A percentile compares a stretch with the other conserved stretches of the same genome.
Conservation (phyloP, 2,888 invertebrate species). For the Barypeithes pellucidus region DNA sequence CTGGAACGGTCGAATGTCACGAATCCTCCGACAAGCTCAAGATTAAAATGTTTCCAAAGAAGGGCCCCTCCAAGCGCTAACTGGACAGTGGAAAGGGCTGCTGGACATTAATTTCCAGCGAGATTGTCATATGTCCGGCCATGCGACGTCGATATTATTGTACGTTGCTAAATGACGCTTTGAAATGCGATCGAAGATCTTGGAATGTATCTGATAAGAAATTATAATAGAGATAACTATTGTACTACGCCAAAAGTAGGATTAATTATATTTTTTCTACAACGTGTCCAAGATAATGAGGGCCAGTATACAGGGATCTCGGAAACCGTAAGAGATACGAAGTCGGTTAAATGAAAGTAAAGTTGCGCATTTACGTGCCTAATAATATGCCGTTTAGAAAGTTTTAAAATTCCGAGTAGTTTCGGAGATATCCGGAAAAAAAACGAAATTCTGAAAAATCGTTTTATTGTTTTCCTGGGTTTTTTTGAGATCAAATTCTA, state of each 20-base stretch:
- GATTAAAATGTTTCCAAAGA: slow-evolving; percentile 47
- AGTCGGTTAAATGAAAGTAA: too few relatives aligned
- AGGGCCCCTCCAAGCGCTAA: slow-evolving; percentile 39
- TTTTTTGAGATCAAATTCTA: too few relatives aligned
- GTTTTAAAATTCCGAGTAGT: too few relatives aligned
- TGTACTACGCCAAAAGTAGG: background rate
- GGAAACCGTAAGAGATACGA: too few relatives aligned
- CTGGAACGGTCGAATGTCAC: slow-evolving; percentile 38
- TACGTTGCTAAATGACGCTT: slow-evolving; percentile 24
- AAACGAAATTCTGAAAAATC: too few relatives aligned
- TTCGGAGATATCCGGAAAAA: too few relatives aligned
- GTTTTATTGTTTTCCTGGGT: too few relatives aligned
- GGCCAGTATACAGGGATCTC: too few relatives aligned
- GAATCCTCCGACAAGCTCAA: slow-evolving; percentile 35
- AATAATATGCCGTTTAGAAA: too few relatives aligned
- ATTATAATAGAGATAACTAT: background rate
- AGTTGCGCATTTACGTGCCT: too few relatives aligned
- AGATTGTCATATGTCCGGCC: slow-evolving; percentile 45
- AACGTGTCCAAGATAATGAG: too few relatives aligned
- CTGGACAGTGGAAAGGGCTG: slow-evolving; percentile 44
- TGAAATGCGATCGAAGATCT: slow-evolving; percentile 26
- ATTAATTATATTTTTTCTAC: too few relatives aligned
- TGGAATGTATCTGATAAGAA: background rate
- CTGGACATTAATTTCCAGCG: slow-evolving; percentile 44
- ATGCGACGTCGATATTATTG: slow-evolving; percentile 30